phyloP scores from a whole-genome alignment of 64 coral and sea anemone genomes.

The Porites lutea region DNA sequence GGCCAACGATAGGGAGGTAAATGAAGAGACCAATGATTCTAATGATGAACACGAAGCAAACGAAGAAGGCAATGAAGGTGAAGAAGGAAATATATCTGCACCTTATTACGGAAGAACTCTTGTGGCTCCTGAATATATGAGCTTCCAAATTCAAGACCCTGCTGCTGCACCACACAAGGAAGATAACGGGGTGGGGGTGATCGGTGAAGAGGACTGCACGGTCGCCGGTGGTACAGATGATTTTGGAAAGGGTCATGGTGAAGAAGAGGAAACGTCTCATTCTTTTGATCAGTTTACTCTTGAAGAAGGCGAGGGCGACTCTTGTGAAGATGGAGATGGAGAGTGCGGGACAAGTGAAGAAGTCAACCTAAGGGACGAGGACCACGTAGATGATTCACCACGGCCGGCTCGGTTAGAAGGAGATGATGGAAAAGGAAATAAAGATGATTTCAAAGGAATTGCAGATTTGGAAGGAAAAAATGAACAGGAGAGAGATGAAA shows the following conservation, averaged over 20 bases:
- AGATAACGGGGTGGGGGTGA: background rate
- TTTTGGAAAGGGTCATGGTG: background rate
- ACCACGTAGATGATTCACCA: background rate
- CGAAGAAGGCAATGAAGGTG: background rate
- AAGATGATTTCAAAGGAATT: background rate
- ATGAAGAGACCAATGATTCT: background rate
- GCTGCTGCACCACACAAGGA: background rate
- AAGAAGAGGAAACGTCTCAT: slow-evolving; percentile 3
- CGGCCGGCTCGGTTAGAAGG: background rate
- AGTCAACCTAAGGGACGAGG: background rate
- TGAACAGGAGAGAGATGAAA: background rate
- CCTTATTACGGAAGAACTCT: slow-evolving; percentile 35
- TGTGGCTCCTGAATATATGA: slow-evolving; percentile 44
- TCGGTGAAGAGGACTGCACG: background rate
- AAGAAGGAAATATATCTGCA: background rate
- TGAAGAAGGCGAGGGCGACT: background rate
- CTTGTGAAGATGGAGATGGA: background rate
- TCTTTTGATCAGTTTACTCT: background rate
- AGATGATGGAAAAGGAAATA: background rate
- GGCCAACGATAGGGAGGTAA: background rate
- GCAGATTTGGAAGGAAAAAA: background rate
- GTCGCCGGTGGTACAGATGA: background rate
- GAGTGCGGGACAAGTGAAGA: background rate
- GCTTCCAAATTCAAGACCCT: background rate
- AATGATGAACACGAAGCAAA: background rate